A percentile compares a stretch with the other conserved stretches of the same genome.
Conservation (phyloP, 2,888 invertebrate species). For the Neoitamus cyanurus region DNA sequence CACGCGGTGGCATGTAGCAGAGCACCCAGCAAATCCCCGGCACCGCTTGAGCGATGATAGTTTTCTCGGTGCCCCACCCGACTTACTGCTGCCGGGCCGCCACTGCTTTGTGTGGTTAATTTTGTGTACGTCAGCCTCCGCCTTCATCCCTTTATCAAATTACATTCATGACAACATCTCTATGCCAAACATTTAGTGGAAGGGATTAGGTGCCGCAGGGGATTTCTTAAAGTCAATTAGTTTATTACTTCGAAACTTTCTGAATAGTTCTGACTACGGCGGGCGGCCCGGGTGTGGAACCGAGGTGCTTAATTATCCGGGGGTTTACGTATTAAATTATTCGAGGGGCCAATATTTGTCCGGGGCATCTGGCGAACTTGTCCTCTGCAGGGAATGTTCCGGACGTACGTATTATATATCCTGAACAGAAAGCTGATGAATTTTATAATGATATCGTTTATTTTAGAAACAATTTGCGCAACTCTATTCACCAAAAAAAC, state of each 20-base stretch:
- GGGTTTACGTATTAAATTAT: constrained; percentile 28
- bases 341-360: neutral
- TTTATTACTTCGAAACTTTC: constrained; percentile 33
- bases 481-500: too few relatives aligned
- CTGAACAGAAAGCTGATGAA: too few relatives aligned
- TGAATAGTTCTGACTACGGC: neutral
- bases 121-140: constrained; percentile 25
- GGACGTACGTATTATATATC: too few relatives aligned
- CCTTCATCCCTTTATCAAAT: constrained; percentile 34
- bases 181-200: constrained; percentile 33
- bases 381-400: neutral
- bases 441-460: too few relatives aligned
- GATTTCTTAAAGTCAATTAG: constrained; percentile 44
- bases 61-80: neutral
- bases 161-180: constrained; percentile 28
- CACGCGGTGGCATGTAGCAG: neutral
- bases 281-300: neutral
- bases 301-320: constrained; percentile 20
- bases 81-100: neutral
- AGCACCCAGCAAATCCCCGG: neutral
- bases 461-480: too few relatives aligned
- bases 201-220: constrained; percentile 25
- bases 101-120: neutral
- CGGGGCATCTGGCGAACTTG: neutral
- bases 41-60: neutral